phyloP scores from a whole-genome alignment of 2,113 vertebrate genomes.

The Oryctolagus cuniculus region DNA sequence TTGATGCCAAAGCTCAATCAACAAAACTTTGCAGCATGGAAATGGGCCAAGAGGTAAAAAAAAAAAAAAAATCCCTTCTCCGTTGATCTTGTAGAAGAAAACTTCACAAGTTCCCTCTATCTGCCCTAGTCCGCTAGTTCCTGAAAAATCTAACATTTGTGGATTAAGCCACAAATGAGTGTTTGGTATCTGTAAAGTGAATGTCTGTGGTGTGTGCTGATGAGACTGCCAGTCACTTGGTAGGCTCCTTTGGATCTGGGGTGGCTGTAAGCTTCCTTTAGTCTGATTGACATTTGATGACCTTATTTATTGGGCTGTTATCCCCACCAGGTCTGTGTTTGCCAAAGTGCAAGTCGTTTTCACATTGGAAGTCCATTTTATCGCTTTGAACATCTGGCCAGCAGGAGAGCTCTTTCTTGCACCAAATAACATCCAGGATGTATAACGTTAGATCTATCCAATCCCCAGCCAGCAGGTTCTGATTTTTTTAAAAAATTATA shows the following conservation, averaged over 20 bases:
- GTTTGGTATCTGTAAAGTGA: slow-evolving; percentile 78
- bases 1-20: slow-evolving; percentile 98
- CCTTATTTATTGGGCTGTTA: slow-evolving; percentile 81
- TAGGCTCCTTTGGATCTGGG: slow-evolving; percentile 77
- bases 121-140: slow-evolving; percentile 82
- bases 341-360: slow-evolving; percentile 40
- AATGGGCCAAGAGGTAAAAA: slow-evolving; percentile 98
- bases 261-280: slow-evolving; percentile 77
- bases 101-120: slow-evolving; percentile 80
- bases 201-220: slow-evolving; percentile 77
- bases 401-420: slow-evolving; percentile 60
- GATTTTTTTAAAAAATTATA: slow-evolving; percentile 48
- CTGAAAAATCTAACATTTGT: slow-evolving; percentile 80
- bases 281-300: slow-evolving; percentile 78
- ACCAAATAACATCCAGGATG: slow-evolving; percentile 47
- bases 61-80: slow-evolving; percentile 90
- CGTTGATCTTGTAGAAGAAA: slow-evolving; percentile 82
- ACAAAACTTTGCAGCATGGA: slow-evolving; percentile 99
- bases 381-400: slow-evolving; percentile 75
- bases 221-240: slow-evolving; percentile 76
- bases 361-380: slow-evolving; percentile 59
- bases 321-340: slow-evolving; percentile 69
- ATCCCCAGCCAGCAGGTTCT: slow-evolving; percentile 53
- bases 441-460: slow-evolving; percentile 6
- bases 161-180: slow-evolving; percentile 81